Base-by-base conservation (phyloP, 2,888 invertebrate genomes). In the Drosophila leonis region DNA sequence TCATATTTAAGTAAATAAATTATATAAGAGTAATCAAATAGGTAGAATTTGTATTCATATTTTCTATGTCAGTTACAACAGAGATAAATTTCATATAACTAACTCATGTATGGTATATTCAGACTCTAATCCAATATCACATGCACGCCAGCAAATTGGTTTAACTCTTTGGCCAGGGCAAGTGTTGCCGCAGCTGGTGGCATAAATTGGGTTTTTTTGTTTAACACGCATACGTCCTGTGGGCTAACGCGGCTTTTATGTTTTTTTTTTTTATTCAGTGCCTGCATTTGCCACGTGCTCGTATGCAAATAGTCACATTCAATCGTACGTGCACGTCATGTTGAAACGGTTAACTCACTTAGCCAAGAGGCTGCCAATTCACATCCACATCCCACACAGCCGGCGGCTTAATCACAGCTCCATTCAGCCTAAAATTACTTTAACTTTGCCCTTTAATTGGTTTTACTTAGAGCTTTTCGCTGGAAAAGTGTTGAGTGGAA, bases 341-440 rank as follows among this genome's bases (percentile, higher is more conserved):
- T 76, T 83, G 88, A 73, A 85, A 72, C 74, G 75, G 76, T 72
- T 82, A 67, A 72, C 75, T 67, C 57, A 72, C 75, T 68, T 65
- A 54, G 57, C 52, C 51, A 46, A 44, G 42, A 46, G 61, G 35
- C 24, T 65, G 41, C 2, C 59, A 9, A n/a, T n/a, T 18, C 15
- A n/a, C n/a, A n/a, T 20, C 42, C 31, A 1, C 10, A 0, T 3
- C 20, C 10, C 41, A 0, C 10, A 8, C 57, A 10, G 29, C 35
- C 46, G 6, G 27, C 37, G 48, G 49, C 54, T 75, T 63, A 74
- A 79, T 75, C 68, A 48, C 56, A 48, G 63, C 33, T 55, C 15
- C 60, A 60, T 63, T 67, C 71, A 71, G 44, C 29, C 63, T 10
- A 59, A 67, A 72, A 67, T 74, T 60, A 27, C 62, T 52, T 64